Conservation (phyloP, 1,140 invertebrate species). For the Proctacanthus coquilletti region DNA sequence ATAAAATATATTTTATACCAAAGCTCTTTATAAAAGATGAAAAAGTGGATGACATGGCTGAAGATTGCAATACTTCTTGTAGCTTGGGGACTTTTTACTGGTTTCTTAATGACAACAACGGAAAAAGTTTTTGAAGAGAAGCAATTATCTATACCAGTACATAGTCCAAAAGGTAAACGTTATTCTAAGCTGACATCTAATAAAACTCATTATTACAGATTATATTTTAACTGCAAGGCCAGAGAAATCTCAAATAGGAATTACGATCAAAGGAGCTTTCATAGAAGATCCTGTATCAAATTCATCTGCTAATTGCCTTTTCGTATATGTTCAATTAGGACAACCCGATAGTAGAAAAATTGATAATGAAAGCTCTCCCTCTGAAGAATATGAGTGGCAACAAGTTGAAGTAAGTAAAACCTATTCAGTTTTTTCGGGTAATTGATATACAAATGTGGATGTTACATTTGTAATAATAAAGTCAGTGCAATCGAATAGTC, state of each 20-base stretch:
- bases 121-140: slow-evolving; percentile 42
- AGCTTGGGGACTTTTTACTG: slow-evolving; percentile 42
- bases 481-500: too few relatives aligned
- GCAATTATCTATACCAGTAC: slow-evolving; percentile 41
- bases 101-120: slow-evolving; percentile 47
- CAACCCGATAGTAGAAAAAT: too few relatives aligned
- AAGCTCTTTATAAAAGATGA: slow-evolving; percentile 11
- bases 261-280: slow-evolving; percentile 1
- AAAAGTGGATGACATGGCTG: slow-evolving; percentile 24
- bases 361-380: too few relatives aligned
- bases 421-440: too few relatives aligned
- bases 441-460: too few relatives aligned
- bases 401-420: too few relatives aligned
- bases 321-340: slow-evolving; percentile 2
- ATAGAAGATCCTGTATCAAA: slow-evolving; percentile 3
- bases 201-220: neutral
- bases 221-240: slow-evolving; percentile 1
- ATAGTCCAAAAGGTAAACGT: slow-evolving; percentile 29
- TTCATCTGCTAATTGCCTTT: neutral
- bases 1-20: neutral
- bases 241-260: neutral
- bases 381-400: too few relatives aligned
- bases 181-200: neutral
- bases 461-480: too few relatives aligned
- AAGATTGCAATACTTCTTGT: slow-evolving; percentile 34